phyloP scores from a whole-genome alignment of 2,888 invertebrate genomes.

The Apantesis nais region DNA sequence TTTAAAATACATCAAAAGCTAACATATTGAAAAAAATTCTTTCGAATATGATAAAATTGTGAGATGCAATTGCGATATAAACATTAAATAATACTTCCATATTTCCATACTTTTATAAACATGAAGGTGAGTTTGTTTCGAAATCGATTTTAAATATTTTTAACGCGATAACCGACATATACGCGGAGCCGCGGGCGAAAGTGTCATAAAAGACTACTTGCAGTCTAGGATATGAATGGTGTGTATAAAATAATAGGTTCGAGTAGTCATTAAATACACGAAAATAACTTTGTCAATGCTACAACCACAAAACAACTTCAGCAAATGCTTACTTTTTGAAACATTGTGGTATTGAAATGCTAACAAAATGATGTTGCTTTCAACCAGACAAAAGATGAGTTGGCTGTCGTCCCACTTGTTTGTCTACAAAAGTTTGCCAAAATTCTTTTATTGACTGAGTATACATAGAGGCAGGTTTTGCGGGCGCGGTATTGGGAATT shows the following conservation, averaged over 20 bases:
- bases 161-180: too few relatives aligned
- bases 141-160: too few relatives aligned
- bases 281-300: constrained; percentile 6
- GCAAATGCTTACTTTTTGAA: constrained; percentile 54
- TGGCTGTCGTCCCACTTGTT: constrained; percentile 83
- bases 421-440: constrained; percentile 84
- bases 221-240: not conserved
- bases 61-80: too few relatives aligned
- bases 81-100: too few relatives aligned
- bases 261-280: not conserved
- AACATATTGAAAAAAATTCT: too few relatives aligned
- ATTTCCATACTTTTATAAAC: too few relatives aligned
- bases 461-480: constrained; percentile 73
- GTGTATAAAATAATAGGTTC: not conserved
- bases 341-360: constrained; percentile 73
- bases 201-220: not conserved
- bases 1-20: not conserved
- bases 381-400: constrained; percentile 83
- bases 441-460: constrained; percentile 83
- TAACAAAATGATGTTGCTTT: constrained; percentile 79
- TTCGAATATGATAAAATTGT: too few relatives aligned
- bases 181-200: not conserved
- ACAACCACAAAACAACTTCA: constrained; percentile 10
- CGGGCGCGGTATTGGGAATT: constrained; percentile 64
- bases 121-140: too few relatives aligned